A percentile compares a stretch with the other conserved stretches of the same genome.
Evolutionary conservation across 2,888 invertebrate genomes (phyloP).

Genomic region (Thumatha senex): DNA sequence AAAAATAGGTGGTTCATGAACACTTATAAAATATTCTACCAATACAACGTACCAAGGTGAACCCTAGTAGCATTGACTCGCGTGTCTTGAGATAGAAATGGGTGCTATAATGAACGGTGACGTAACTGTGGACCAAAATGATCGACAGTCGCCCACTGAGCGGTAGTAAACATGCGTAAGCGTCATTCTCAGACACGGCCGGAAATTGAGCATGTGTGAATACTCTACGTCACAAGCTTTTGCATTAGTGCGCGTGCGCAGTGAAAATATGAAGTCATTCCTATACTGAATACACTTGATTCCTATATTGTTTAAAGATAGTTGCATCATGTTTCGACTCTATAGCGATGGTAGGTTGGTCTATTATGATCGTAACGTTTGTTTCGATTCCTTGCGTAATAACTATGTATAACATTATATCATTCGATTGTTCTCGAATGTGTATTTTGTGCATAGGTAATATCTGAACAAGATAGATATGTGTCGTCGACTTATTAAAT

Average conservation of each 20-base stretch:
- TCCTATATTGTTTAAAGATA: slow-evolving; percentile 47
- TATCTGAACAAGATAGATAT: slow-evolving; percentile 26
- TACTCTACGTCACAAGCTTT: slow-evolving; percentile 34
- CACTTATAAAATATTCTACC: slow-evolving; percentile 15
- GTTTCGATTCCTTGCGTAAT: slow-evolving; percentile 39
- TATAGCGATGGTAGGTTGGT: slow-evolving; percentile 49
- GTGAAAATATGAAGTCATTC: slow-evolving; percentile 69
- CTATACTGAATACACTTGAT: slow-evolving; percentile 55
- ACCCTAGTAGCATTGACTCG: slow-evolving; percentile 32
- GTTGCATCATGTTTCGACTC: slow-evolving; percentile 43
- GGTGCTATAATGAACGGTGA: slow-evolving; percentile 56
- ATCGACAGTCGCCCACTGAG: slow-evolving; percentile 60
- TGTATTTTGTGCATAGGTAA: slow-evolving; percentile 9
- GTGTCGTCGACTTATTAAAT: slow-evolving; percentile 35
- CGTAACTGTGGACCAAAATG: slow-evolving; percentile 65
- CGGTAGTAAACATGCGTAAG: slow-evolving; percentile 76
- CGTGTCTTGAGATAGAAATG: slow-evolving; percentile 42
- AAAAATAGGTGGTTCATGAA: too few species aligned
- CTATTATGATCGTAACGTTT: slow-evolving; percentile 36
- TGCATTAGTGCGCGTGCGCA: slow-evolving; percentile 40
- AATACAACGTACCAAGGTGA: slow-evolving; percentile 35
- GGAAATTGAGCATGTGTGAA: slow-evolving; percentile 57
- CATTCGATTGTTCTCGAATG: slow-evolving; percentile 37
- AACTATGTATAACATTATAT: slow-evolving; percentile 21
- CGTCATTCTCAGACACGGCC: slow-evolving; percentile 73